phyloP scores from a whole-genome alignment of 2,888 invertebrate genomes.

The Diplazon laetatorius region DNA sequence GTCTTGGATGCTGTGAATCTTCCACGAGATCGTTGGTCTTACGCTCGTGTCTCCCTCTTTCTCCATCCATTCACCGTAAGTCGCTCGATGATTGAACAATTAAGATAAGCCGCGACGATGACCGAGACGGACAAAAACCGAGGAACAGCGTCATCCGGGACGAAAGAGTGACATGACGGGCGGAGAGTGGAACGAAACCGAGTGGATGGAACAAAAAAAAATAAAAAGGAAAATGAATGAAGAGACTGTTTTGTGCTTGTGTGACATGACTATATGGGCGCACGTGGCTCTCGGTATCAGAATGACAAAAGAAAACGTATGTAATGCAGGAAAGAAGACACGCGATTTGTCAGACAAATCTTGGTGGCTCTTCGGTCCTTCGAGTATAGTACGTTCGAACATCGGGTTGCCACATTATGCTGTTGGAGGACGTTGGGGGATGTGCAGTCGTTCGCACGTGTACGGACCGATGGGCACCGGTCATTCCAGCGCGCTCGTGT shows the following conservation, averaged over 20 bases:
- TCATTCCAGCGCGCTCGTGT: constrained; percentile 22
- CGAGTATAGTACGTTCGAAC: background rate
- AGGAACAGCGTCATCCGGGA: background rate
- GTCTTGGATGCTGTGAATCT: constrained; percentile 62
- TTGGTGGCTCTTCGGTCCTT: constrained; percentile 10
- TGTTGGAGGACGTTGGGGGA: background rate
- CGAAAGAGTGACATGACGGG: background rate
- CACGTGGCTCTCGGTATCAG: too few species aligned
- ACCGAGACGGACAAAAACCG: constrained; percentile 23
- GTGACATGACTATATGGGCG: background rate
- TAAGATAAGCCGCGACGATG: constrained; percentile 44
- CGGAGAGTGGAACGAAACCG: background rate
- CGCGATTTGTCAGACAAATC: constrained; percentile 17
- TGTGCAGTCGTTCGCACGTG: constrained; percentile 33
- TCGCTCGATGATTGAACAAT: constrained; percentile 57
- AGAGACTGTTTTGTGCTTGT: too few species aligned
- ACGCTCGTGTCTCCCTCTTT: constrained; percentile 29
- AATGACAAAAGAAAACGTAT: background rate
- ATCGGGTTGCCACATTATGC: constrained; percentile 11
- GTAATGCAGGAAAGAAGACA: constrained; percentile 11
- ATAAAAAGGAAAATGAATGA: background rate
- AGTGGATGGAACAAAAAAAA: background rate
- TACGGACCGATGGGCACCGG: constrained; percentile 14
- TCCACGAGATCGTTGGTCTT: constrained; percentile 24
- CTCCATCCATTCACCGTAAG: background rate